These are phyloP conservation scores for Gyps fulvus DNA, from an alignment of 2,113 vertebrate genomes.

Conservation along the genomic window DNA sequence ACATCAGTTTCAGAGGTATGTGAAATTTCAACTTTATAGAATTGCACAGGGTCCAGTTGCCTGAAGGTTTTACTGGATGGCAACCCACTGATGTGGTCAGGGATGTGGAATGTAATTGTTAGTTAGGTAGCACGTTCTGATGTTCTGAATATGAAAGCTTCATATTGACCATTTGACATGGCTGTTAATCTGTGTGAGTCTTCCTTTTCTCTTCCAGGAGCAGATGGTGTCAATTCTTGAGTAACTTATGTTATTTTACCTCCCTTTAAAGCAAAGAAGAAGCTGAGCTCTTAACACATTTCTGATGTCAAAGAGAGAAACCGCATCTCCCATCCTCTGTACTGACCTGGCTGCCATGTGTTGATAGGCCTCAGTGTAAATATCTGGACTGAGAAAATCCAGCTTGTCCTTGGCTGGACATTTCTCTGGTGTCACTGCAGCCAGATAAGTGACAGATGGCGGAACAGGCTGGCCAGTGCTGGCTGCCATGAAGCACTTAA, in stretches of 20 bases:
- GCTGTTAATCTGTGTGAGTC: background rate
- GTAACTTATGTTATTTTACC: background rate
- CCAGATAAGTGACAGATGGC: slow-evolving; percentile 67
- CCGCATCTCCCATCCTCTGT: rapidly evolving
- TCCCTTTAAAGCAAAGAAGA: background rate
- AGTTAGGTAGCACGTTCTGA: background rate
- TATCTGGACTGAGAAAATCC: slow-evolving; percentile 70
- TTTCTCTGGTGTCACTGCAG: background rate
- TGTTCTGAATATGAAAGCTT: background rate
- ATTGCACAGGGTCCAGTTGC: background rate
- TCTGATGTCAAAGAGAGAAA: background rate
- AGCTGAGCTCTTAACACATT: background rate
- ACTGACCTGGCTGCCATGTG: slow-evolving; percentile 71
- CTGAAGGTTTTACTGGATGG: background rate
- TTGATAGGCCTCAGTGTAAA: slow-evolving; percentile 71
- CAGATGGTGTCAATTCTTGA: background rate
- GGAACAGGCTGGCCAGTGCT: slow-evolving; percentile 48
- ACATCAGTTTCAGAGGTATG: background rate
- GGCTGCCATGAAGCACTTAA: slow-evolving; percentile 69
- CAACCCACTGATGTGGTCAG: background rate
- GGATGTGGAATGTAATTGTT: background rate
- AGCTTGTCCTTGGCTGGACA: slow-evolving; percentile 64
- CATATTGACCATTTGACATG: background rate
- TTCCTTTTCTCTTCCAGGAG: background rate
- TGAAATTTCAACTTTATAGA: background rate